Conservation (phyloP, 1,140 invertebrate species). For the Penaeus chinensis region DNA sequence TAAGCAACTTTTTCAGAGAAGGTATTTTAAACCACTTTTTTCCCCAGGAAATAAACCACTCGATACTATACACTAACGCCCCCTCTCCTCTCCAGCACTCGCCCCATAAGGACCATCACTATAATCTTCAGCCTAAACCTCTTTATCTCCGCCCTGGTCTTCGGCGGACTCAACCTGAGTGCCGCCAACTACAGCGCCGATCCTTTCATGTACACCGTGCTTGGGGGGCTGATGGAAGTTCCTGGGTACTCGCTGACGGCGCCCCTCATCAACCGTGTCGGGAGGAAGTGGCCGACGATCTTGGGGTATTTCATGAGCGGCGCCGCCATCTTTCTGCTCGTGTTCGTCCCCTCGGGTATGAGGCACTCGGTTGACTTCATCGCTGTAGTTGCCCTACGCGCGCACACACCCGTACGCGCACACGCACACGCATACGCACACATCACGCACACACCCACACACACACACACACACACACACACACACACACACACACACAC, state of each 20-base stretch:
- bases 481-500: constrained; percentile 7
- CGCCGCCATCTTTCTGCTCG: constrained; percentile 28
- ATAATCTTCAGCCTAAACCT: constrained; percentile 39
- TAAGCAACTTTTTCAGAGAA: too few species aligned
- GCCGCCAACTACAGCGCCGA: constrained; percentile 42
- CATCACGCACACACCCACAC: too few species aligned
- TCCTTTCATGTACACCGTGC: constrained; percentile 52
- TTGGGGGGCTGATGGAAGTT: constrained; percentile 54
- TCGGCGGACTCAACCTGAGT: constrained; percentile 50
- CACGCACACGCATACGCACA: not conserved
- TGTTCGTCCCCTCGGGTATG: constrained; percentile 51
- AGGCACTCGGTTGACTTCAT: not conserved
- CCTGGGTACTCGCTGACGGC: constrained; percentile 52
- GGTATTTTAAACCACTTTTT: not conserved
- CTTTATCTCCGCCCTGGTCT: constrained; percentile 54
- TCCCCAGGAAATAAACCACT: not conserved
- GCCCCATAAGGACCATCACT: constrained; percentile 24
- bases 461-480: constrained; percentile 11
- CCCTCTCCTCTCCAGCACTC: constrained; percentile 30
- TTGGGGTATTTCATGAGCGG: constrained; percentile 41
- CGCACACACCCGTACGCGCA: not conserved
- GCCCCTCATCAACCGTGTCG: constrained; percentile 41
- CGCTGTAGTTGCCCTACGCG: not conserved
- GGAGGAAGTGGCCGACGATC: constrained; percentile 34
- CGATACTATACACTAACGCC: not conserved